Conservation (phyloP, 2,797 vertebrate species). For the Pantherophis alleghaniensis region DNA sequence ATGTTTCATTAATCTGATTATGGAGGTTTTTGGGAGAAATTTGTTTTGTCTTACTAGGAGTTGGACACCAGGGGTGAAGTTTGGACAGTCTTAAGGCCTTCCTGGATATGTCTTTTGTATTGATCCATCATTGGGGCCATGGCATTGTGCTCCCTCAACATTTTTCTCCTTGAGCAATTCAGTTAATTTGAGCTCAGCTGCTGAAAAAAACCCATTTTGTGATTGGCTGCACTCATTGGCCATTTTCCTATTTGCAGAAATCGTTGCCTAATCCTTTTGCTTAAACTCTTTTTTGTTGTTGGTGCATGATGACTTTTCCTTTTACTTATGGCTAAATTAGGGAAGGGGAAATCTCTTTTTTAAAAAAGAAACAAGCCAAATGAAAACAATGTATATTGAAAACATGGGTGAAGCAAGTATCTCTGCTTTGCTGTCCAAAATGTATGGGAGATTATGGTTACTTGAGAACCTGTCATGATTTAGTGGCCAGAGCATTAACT, state of each 20-base stretch:
- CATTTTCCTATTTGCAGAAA: neutral
- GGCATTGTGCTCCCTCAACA: neutral
- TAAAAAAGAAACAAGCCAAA: neutral
- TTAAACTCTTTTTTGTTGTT: neutral
- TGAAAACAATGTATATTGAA: neutral
- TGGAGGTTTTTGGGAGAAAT: neutral
- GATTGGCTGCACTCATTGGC: neutral
- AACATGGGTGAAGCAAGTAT: too few relatives aligned
- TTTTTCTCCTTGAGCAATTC: neutral
- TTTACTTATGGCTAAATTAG: neutral
- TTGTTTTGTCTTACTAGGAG: neutral
- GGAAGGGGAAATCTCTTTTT: neutral
- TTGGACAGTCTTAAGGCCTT: neutral
- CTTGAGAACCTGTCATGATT: neutral
- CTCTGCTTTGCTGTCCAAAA: neutral
- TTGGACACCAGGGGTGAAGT: neutral
- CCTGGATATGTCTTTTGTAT: neutral
- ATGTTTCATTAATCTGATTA: neutral
- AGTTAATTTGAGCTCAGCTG: neutral
- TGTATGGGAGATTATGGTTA: neutral
- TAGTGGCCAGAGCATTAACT: neutral
- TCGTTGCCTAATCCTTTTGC: neutral
- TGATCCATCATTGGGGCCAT: neutral
- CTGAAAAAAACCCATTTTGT: neutral
- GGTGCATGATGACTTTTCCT: neutral